A percentile compares a stretch with the other conserved stretches of the same genome.
These are phyloP conservation scores for Conops quadrifasciatus DNA, from an alignment of 2,888 invertebrate genomes.

Conservation along the genomic window DNA sequence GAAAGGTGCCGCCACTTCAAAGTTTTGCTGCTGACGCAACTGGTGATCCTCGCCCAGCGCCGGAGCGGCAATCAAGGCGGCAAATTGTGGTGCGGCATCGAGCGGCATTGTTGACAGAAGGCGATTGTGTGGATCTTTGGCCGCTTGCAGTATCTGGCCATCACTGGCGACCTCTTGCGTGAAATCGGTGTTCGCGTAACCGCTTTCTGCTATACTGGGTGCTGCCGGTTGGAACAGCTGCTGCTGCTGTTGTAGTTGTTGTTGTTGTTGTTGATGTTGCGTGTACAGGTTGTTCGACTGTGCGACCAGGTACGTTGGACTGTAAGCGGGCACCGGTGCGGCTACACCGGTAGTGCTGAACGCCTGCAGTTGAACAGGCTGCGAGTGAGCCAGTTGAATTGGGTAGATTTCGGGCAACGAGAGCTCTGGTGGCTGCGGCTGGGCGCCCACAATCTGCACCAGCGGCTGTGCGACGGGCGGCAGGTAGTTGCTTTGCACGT, in stretches of 20 bases:
- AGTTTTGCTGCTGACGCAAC: conserved; percentile 25
- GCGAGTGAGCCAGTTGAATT: conserved; percentile 64
- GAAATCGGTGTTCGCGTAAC: conserved; percentile 58
- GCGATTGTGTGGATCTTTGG: conserved; percentile 57
- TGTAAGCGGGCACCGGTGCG: conserved; percentile 60
- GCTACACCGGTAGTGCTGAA: conserved; percentile 57
- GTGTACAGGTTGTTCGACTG: conserved; percentile 64
- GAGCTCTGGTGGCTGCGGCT: conserved; percentile 51
- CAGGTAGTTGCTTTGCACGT: conserved; percentile 59
- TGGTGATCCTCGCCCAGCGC: conserved; percentile 51
- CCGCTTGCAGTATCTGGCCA: conserved; percentile 62
- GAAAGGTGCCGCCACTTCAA: conserved; percentile 53
- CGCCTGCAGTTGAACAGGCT: conserved; percentile 57
- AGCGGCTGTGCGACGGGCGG: conserved; percentile 56
- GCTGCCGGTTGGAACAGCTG: conserved; percentile 68
- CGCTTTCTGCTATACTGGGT: conserved; percentile 52
- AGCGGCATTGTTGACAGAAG: conserved; percentile 51
- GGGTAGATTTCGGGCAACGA: conserved; percentile 67
- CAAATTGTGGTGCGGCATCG: conserved; percentile 58
- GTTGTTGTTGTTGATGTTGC: conserved; percentile 65
- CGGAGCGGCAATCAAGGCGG: conserved; percentile 60
- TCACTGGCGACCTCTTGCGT: conserved; percentile 63
- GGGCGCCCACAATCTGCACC: conserved; percentile 61
- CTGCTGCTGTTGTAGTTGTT: conserved; percentile 51
- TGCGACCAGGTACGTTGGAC: conserved; percentile 63